Evolutionary conservation across 2,113 vertebrate species (phyloP), one percentile per base, ranked within the genome.

Genomic region (Xyliphius kryptos): DNA sequence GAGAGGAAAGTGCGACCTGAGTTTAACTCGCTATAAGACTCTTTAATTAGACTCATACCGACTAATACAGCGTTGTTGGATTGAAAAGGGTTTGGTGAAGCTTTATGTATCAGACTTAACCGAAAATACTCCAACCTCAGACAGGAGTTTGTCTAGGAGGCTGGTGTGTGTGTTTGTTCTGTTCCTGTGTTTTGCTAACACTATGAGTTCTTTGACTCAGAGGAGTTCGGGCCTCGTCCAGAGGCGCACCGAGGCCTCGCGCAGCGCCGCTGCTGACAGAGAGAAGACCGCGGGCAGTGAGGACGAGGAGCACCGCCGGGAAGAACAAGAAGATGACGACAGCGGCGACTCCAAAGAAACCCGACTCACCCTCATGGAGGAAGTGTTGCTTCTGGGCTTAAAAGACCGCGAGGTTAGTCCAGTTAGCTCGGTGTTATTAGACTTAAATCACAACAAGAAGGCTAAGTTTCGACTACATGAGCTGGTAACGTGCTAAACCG

Each of bases 331-430:
- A 14, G 89, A 90, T 10, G 91, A 92, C 12, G 90, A 91, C 72
- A 86, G 84, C 77, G 89, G 89, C 44, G 93, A 97, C 77, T 91
- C 90, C 56, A 97, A 97, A 83, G 94, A 97, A 79, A 93, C 93
- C 11, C 88, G 94, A n/a, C 90, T 97, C 36, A 97, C 93, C 1
- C 84, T 97, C 20, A 97, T 97, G 94, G 94, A 97, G 66, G 94
- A 97, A 68, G 94, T 97, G 77, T 77, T 97, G 72, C 82, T 97
- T 5, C 78, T 97, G 76, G 94, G 94, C 60, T 88, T 97, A 51
- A 96, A 97, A 82, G 94, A 97, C 87, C 86, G 94, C 67, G 94
- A 97, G 94, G 94, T 97, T n/a, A n/a, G 32, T 13, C 2, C n/a
- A n/a, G n/a, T n/a, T n/a, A 56, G 26, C 26, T 63, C 9, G n/a